Evolutionary conservation across 1,140 invertebrate genomes (phyloP), one percentile per base, ranked within the genome.

Genomic region (Helicorthomorpha holstii): DNA sequence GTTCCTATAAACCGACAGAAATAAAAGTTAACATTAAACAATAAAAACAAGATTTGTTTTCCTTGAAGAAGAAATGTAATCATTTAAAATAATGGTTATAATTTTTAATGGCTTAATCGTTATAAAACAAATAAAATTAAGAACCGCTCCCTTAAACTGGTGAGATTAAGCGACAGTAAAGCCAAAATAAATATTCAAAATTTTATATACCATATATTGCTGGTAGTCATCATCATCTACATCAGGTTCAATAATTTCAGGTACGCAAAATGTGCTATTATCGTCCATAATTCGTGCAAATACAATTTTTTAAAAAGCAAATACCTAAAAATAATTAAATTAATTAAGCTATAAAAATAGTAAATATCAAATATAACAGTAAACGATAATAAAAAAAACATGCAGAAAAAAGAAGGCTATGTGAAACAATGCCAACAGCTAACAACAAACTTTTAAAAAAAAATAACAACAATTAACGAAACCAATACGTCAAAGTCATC

Each of bases 11-110:
- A 47, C 14, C 3, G 26, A 38, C 19, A 25, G 29, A 45, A 54
- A 19, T 29, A 43, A 27, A 56, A 25, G 26, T 25, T n/a, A 22
- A 56, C 34, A 25, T 21, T 26, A 22, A 27, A 49, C 21, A 34
- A 38, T 25, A 47, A 46, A 48, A 34, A 23, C 1, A 26, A 26
- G 47, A 22, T 46, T 19, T 16, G 16, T 24, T 10, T 21, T 26
- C 45, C 51, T 34, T 51, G 3, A 34, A 16, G 7, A 38, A 48
- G 4, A 27, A 34, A 7, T 16, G 29, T 16, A 7, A 34, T 34
- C 7, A 16, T 16, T 16, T 34, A 7, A 34, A 34, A 7, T 27
- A 34, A 34, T 7, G 7, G 16, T 34, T 16, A 7, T 16, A 16
- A 7, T 34, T 34, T 7, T 34, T 34, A 34, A 16, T 16, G 16